Base-by-base conservation (phyloP, 2,113 vertebrate species). In the Aplodontia rufa region DNA sequence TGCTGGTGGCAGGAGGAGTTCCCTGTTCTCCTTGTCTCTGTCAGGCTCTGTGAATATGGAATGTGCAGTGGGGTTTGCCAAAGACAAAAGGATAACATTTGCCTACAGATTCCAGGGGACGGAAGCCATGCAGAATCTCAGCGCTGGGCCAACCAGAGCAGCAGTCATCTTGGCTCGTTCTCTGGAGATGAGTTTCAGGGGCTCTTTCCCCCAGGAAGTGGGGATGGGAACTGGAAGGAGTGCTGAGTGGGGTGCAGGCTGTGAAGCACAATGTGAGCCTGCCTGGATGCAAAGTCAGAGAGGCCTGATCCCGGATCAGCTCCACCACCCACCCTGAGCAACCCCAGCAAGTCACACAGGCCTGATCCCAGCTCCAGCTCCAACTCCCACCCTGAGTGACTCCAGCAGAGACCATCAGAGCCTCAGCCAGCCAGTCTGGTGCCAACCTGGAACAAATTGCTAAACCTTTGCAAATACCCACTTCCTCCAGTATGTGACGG, bases 41-140 rank as follows among this genome's bases (percentile, higher is more conserved):
- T 42, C 26, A 19, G 66, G 47, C 32, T 58, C 83, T 85, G 71
- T 47, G 66, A 85, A 42, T 30, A 55, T 32, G 81, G 76, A 72
- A 26, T 68, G 72, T 40, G 80, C 58, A n/a, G 24, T 26, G n/a
- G 66, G 45, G n/a, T 72, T 89, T 85, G 91, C 74, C 94, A 94
- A 85, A 89, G 93, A 97, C 37, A 62, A 93, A 87, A 78, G 37
- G 60, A 42, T 60, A 83, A 55, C 49, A 91, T 89, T 88, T 93
- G 79, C 75, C 51, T 89, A 47, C 53, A 51, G 22, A 90, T 92
- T 74, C 92, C 75, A 85, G 66, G 9, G 22, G 55, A 45, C 9
- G 2, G n/a, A 82, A 94, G 80, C 53, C 45, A n/a, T 6, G 22
- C 5, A 26, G 24, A 68, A 40, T 47, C 40, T 60, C 91, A 6